phyloP scores from a whole-genome alignment of 2,888 invertebrate species.

The Melieria crassipennis region DNA sequence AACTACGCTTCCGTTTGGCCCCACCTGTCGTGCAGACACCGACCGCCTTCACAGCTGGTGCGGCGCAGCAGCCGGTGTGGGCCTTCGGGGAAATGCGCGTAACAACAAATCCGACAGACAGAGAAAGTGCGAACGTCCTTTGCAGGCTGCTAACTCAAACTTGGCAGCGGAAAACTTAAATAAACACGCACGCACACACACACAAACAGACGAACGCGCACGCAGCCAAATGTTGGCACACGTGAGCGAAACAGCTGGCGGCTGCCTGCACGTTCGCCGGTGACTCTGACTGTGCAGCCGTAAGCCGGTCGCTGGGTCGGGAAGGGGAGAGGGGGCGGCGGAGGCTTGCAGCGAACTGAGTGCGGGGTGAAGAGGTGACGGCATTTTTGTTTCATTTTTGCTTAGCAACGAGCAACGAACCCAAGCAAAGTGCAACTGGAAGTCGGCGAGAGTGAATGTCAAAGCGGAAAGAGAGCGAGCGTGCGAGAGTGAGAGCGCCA shows the following conservation, averaged over 20 bases:
- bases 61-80: no score
- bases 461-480: neutral
- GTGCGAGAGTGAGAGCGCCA: neutral
- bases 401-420: constrained; percentile 32
- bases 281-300: no score
- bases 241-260: neutral
- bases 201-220: no score
- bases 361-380: constrained; percentile 1
- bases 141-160: no score
- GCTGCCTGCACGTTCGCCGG: neutral
- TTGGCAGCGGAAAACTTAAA: no score
- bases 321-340: neutral
- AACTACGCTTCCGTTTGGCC: no score
- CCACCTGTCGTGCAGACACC: no score
- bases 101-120: no score
- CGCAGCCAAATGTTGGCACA: neutral
- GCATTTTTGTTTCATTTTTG: constrained; percentile 9
- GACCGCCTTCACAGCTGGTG: no score
- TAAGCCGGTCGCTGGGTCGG: neutral
- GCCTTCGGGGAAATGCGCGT: no score
- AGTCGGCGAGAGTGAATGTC: constrained; percentile 3
- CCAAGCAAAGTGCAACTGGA: constrained; percentile 12
- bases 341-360: neutral
- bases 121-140: no score
- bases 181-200: no score